phyloP scores from a whole-genome alignment of 2,888 invertebrate genomes.

The Antitype chi region DNA sequence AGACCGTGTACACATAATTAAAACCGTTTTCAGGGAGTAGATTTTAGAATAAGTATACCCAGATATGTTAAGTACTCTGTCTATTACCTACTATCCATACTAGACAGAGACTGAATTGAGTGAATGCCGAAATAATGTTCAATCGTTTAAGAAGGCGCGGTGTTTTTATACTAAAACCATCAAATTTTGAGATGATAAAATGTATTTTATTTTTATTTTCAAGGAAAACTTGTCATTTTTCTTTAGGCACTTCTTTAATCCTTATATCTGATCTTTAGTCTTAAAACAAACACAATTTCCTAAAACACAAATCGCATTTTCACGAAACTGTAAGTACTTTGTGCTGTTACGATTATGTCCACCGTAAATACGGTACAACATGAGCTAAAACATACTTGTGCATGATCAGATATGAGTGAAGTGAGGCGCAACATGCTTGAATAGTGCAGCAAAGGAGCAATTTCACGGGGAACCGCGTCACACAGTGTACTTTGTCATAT shows the following conservation, averaged over 20 bases:
- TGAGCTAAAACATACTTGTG: slow-evolving; percentile 32
- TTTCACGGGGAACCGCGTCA: slow-evolving; percentile 62
- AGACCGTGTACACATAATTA: neutral
- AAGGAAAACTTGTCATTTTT: neutral
- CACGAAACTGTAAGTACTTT: neutral
- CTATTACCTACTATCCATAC: neutral
- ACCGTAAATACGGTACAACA: slow-evolving; percentile 25
- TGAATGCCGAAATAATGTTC: neutral
- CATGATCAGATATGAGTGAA: slow-evolving; percentile 52
- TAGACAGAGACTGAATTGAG: neutral
- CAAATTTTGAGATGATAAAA: neutral
- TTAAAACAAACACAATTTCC: neutral
- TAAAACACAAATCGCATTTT: neutral
- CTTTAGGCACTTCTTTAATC: neutral
- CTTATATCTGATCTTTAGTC: neutral
- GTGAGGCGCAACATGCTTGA: slow-evolving; percentile 24
- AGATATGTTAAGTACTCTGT: too few relatives aligned
- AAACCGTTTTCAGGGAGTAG: too few relatives aligned
- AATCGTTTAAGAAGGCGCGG: neutral
- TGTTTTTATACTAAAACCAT: neutral
- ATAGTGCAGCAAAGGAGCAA: slow-evolving; percentile 61
- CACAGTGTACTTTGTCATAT: slow-evolving; percentile 58
- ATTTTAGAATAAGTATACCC: neutral
- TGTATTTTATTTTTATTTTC: neutral
- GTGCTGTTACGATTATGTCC: neutral